A percentile compares a stretch with the other conserved stretches of the same genome.
Evolutionary conservation across 2,888 invertebrate species (phyloP).

Genomic region (Sycophila texana): DNA sequence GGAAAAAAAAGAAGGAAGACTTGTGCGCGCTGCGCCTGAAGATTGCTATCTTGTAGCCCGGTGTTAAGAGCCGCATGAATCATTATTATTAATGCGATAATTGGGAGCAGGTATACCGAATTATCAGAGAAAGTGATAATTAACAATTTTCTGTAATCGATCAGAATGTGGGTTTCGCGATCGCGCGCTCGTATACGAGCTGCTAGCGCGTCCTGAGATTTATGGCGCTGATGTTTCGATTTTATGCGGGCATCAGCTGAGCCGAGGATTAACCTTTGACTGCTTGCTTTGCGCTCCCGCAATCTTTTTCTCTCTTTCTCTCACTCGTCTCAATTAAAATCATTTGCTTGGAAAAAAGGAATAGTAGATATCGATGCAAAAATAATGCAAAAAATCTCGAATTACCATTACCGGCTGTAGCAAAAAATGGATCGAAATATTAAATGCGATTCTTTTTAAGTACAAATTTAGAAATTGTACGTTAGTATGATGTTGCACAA

Average conservation of each 20-base stretch:
- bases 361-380: no score
- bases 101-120: slow-evolving; percentile 53
- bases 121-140: slow-evolving; percentile 57
- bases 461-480: no score
- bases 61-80: slow-evolving; percentile 55
- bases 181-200: slow-evolving; percentile 21
- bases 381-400: no score
- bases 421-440: no score
- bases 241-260: background rate
- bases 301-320: background rate
- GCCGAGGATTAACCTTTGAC: slow-evolving; percentile 37
- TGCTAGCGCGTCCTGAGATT: slow-evolving; percentile 26
- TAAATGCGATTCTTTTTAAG: no score
- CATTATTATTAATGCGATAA: slow-evolving; percentile 58
- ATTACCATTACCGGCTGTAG: no score
- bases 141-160: slow-evolving; percentile 57
- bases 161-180: slow-evolving; percentile 46
- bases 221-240: slow-evolving; percentile 40
- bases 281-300: background rate
- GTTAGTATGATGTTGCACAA: no score
- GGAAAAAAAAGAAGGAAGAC: slow-evolving; percentile 33
- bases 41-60: slow-evolving; percentile 55
- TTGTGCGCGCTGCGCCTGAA: slow-evolving; percentile 16
- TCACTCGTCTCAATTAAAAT: no score
- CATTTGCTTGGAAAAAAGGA: no score